Base-by-base conservation (phyloP, 37 sponge, comb jelly and placozoan genomes). In the Petrosia ficiformis region DNA sequence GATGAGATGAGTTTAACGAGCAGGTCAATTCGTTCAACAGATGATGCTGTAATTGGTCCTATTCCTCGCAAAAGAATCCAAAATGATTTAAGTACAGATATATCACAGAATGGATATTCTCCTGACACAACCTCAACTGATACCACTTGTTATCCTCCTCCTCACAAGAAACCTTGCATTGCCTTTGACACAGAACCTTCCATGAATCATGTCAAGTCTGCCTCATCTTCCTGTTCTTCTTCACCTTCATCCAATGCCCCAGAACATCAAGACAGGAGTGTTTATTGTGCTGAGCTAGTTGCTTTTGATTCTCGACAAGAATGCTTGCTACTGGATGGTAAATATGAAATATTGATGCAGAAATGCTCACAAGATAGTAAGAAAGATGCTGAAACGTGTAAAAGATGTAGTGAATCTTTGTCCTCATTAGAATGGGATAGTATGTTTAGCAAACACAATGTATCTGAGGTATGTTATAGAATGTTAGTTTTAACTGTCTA, bases 251-350 rank as follows among this genome's bases (percentile, higher is more conserved):
- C 63, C 28, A 6, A 24, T 22, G 5, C n/a, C 5, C 26, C 26
- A 5, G 5, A n/a, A 11, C 5, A 11, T 8, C 28, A 11, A 29
- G 22, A 11, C 42, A 39, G 74, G 44, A 68, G 60, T 3, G 58
- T 75, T 21, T 89, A 41, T 32, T 40, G 30, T 59, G 82, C 91
- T 8, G 80, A 81, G 68, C 74, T 90, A 41, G 82, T 77, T 1
- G 75, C 82, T 32, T 90, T 77, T 60, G 91, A 90, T 69, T 90
- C 91, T 5, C 30, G 86, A 2, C 76, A 76, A 21, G 66, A 69
- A 26, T 86, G 92, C 41, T 80, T 91, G 37, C 71, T 91, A 0
- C 48, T 76, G 2, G 82, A 81, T 44, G 92, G 92, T 0, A 59
- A 86, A 42, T 86, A 86, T 48, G 37, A 78, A 19, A 3, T 91